Conservation (phyloP, 1,140 invertebrate species). For the Leptinotarsa undecemlineata region DNA sequence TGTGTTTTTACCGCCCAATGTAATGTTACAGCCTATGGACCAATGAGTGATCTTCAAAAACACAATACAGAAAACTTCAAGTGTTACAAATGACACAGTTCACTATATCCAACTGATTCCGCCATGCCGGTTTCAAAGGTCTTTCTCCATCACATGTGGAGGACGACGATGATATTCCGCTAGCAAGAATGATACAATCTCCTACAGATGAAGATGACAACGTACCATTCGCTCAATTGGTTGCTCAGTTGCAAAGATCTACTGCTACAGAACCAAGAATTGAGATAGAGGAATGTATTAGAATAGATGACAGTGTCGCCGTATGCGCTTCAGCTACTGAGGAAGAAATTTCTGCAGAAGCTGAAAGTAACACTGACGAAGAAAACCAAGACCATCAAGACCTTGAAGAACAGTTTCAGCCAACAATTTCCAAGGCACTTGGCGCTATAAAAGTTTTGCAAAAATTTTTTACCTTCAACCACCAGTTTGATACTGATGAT, state of each 20-base stretch:
- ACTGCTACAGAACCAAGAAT: background rate
- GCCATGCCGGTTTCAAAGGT: background rate
- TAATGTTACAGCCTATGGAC: constrained; percentile 27
- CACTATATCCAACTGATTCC: background rate
- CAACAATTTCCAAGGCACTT: constrained; percentile 3
- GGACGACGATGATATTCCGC: background rate
- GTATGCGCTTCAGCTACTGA: background rate
- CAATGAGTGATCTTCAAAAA: constrained; percentile 22
- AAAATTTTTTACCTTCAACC: background rate
- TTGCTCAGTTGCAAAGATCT: background rate
- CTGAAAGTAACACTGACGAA: no score
- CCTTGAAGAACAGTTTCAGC: background rate
- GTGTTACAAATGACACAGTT: no score
- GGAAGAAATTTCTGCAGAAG: background rate
- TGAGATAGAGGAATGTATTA: background rate
- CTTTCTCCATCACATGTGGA: background rate
- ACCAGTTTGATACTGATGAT: background rate
- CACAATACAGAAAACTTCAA: constrained; percentile 1
- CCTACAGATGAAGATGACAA: background rate
- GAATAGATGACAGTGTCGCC: background rate
- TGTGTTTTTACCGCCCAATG: constrained; percentile 29
- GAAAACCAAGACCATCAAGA: background rate
- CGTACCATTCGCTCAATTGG: no score
- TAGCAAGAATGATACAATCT: background rate
- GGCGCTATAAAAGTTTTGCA: background rate